phyloP scores from a whole-genome alignment of 2,113 vertebrate species.

The Recurvirostra avosetta region DNA sequence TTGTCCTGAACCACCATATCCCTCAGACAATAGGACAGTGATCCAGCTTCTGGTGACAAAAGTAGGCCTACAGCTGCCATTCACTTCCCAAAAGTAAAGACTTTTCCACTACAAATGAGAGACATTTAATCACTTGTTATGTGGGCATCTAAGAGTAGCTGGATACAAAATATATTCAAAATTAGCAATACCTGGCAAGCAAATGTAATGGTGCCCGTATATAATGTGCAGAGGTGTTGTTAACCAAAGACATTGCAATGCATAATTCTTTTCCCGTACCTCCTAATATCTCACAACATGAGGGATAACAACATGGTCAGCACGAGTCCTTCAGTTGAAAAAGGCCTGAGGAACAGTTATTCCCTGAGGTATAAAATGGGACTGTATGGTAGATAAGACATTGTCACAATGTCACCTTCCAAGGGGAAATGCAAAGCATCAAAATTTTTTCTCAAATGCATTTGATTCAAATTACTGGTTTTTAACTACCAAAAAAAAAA shows the following conservation, averaged over 20 bases:
- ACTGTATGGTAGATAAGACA: neutral
- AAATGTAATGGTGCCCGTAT: neutral
- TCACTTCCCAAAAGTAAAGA: neutral
- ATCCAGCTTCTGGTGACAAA: neutral
- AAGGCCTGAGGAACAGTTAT: neutral
- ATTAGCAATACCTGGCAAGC: neutral
- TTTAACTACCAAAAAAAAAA: neutral
- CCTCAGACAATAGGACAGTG: neutral
- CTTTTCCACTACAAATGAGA: neutral
- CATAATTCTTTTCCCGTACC: neutral
- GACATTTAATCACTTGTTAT: neutral
- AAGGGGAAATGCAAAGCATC: neutral
- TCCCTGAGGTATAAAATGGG: neutral
- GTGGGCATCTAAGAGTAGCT: neutral
- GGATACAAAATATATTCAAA: neutral
- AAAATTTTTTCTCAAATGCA: neutral
- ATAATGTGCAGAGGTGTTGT: neutral
- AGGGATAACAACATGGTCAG: neutral
- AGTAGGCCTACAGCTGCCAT: fast-evolving
- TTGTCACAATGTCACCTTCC: neutral
- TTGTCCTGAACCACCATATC: neutral
- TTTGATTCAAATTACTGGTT: neutral
- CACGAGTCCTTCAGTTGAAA: neutral
- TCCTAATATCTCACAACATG: neutral
- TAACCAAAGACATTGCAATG: neutral